Base-by-base conservation (phyloP, 2,113 vertebrate species). In the Lophochroa leadbeateri region DNA sequence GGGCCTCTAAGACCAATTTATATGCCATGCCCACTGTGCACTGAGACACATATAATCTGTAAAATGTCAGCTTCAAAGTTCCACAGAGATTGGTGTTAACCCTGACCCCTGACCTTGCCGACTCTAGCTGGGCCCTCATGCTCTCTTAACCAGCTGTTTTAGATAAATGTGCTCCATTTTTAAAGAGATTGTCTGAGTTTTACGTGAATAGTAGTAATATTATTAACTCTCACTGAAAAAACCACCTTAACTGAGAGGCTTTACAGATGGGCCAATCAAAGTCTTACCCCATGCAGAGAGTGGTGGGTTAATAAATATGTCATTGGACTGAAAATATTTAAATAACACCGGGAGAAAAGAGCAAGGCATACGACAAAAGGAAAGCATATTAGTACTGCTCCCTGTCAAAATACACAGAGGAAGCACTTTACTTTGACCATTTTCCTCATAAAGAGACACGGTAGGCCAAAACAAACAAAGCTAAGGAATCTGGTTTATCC, bases 11-110 rank as follows among this genome's bases (percentile, higher is more conserved):
- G 98, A 97, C 98, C 98, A 98, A 98, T 98, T 98, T 98, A 98
- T 98, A 98, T 97, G 97, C 98, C 96, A 97, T 98, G 98, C 98
- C 97, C 98, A 98, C 97, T 98, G 98, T 97, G 98, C 97, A 93
- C 97, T 44, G 98, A 98, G 98, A 98, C 97, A 98, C 98, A 98
- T 98, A 98, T 98, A 98, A 98, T 99, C 98, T 99, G 98, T 99
- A 99, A 99, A 98, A 98, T 96, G 98, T 99, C 95, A 98, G 98
- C 98, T 99, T 99, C 98, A 99, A 99, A 99, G 99, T 98, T 98
- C 98, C 96, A 98, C 97, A 92, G 97, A 99, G 99, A 98, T 98
- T 98, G 98, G 98, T 98, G 98, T 99, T 98, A 99, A 98, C 98
- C 98, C 98, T 98, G 98, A 99, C 98, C 99, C 97, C 91, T 97